Evolutionary conservation across 1,140 invertebrate species (phyloP), one percentile per base, ranked within the genome.

Genomic region (Drosophila carrolli): DNA sequence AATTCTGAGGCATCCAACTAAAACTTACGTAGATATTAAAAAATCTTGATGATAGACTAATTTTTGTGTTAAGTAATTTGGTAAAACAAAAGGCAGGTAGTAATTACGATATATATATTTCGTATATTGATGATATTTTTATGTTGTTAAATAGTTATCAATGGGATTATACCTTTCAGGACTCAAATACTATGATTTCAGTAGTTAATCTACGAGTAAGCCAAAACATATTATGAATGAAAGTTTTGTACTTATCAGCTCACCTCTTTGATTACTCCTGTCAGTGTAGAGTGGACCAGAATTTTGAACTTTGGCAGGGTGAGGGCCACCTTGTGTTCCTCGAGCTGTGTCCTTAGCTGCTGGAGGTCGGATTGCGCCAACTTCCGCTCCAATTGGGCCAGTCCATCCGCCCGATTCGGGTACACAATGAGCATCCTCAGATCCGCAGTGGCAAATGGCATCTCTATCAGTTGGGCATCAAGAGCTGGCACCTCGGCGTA

Each of bases 241-340:
- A 16, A 16, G 16, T 1, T 16, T 16, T 16, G 16, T 16, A 16
- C 5, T 29, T 16, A 8, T 51, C 1, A 47, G 35, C 79, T 78
- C 11, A 85, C 82, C 70, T 86, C 75, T 35, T 68, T 53, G 13
- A 86, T 59, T 2, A 57, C 50, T 1, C 23, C 8, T 0, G 55
- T 55, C 37, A 88, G 55, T 6, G 76, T 57, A 5, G 48, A 48
- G 41, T 82, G 78, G 0, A 53, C 63, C 47, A 75, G 47, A 9
- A 88, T 7, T 1, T 23, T 75, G 23, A 86, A 65, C 38, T 83
- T 86, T 43, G 82, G 82, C 59, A 86, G 55, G 0, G 82, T 86
- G 4, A 86, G 38, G 0, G 82, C 78, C 61, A 86, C 14, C 48
- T 88, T 86, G 3, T 65, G 75, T 10, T 79, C 78, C 14, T 35